Base-by-base conservation (phyloP, 1,140 invertebrate genomes). In the Daktulosphaira vitifoliae region DNA sequence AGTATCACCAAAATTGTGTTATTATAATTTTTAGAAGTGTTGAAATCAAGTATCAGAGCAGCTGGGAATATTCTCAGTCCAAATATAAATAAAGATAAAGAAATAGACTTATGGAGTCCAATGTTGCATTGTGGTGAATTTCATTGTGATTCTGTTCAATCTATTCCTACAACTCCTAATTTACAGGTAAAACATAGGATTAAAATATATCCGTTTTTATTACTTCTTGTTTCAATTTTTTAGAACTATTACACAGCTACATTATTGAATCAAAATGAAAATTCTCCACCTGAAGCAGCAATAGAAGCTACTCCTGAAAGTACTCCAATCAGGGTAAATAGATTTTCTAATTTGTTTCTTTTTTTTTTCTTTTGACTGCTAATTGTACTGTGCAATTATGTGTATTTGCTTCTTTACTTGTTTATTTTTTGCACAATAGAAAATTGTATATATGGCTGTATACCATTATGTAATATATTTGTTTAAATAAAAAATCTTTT, bases 281-380 rank as follows among this genome's bases (percentile, higher is more conserved):
- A 81, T 2, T 84, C 83, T 16, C 84, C 85, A 16, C 84, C 88
- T 1, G 88, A 91, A 76, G 85, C 88, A 11, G 89, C 88, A 37
- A 83, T 90, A 26, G 89, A 91, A 78, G 89, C 89, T 6, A 91
- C 89, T 8, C 89, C 89, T 3, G 89, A 91, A 79, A 90, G 88
- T 25, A 92, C 89, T 26, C 88, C 89, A 1, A 80, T 90, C 0
- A 88, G 88, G 72, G 86, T 80, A 81, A 70, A 29, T 65, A 33
- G 29, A 62, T 38, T 51, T 50, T 33, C 5, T 13, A 26, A 18
- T 22, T 65, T 20, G 42, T 29, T 44, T 18, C n/a, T n/a, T n/a
- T n/a, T n/a, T n/a, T n/a, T n/a, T n/a, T n/a, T n/a, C n/a, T n/a
- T n/a, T n/a, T n/a, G n/a, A n/a, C n/a, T n/a, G n/a, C n/a, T n/a